Evolutionary conservation across 2,113 vertebrate genomes (phyloP).

Genomic region (Nycticryphes semicollaris): DNA sequence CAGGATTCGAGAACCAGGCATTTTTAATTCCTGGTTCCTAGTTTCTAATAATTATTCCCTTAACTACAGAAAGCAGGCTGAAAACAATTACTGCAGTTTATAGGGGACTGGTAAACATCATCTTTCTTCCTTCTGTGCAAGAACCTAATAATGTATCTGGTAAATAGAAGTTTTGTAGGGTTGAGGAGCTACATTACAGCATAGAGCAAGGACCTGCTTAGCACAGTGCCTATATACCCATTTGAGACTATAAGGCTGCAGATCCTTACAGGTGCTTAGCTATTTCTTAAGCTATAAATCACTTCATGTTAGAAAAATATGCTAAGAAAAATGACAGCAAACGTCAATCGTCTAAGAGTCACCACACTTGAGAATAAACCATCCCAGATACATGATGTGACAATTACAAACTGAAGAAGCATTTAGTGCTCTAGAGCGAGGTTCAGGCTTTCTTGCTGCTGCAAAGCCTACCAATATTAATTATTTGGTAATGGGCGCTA

Average conservation of each 20-base stretch:
- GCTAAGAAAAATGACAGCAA: background rate
- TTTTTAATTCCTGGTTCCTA: background rate
- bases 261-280: background rate
- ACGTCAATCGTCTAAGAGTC: background rate
- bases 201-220: background rate
- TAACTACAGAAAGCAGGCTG: background rate
- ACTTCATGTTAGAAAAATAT: background rate
- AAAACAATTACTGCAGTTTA: background rate
- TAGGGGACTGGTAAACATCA: background rate
- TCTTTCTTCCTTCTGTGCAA: background rate
- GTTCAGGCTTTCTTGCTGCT: background rate
- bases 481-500: slow-evolving; percentile 36
- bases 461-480: slow-evolving; percentile 10
- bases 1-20: background rate
- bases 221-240: background rate
- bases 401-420: background rate
- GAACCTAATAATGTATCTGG: background rate
- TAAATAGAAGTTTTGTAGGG: background rate
- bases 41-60: background rate
- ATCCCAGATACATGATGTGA: background rate
- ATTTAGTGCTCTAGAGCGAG: background rate
- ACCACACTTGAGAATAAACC: background rate
- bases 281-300: background rate
- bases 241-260: background rate
- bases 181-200: background rate